Conservation (phyloP, 2,113 vertebrate species). For the Amblyopsis rosae region DNA sequence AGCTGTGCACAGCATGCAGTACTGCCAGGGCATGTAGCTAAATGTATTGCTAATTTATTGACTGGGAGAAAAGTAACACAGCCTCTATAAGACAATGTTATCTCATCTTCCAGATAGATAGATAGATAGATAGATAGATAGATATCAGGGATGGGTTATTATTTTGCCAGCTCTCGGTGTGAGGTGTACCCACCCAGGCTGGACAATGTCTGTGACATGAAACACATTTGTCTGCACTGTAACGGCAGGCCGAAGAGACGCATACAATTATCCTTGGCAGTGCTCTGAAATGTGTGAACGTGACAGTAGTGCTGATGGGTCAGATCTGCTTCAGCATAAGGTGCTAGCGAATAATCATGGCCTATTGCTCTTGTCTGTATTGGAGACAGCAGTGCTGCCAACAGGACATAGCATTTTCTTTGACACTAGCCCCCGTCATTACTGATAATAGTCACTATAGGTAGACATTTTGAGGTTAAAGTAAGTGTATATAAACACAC, state of each 20-base stretch:
- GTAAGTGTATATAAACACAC: no score
- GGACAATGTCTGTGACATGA: neutral
- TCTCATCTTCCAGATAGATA: neutral
- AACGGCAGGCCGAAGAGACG: neutral
- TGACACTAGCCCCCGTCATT: neutral
- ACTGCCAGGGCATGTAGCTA: neutral
- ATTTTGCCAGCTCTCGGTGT: constrained; percentile 81
- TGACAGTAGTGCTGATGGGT: neutral
- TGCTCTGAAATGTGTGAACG: neutral
- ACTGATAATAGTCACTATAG: no score
- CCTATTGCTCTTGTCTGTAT: neutral
- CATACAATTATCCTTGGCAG: neutral
- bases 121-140: no score
- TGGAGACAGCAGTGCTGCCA: constrained; percentile 4
- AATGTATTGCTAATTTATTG: neutral
- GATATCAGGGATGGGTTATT: constrained; percentile 65
- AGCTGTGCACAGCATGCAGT: neutral
- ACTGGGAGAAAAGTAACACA: no score
- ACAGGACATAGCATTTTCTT: neutral
- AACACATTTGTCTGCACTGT: neutral
- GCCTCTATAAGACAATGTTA: constrained; percentile 22
- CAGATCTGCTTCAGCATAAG: neutral
- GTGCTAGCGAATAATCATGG: no score
- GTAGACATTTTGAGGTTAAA: no score
- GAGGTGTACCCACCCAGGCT: constrained; percentile 10